Evolutionary conservation across 1,140 invertebrate genomes (phyloP), one percentile per base, ranked within the genome.

Genomic region (Achroia grisella): DNA sequence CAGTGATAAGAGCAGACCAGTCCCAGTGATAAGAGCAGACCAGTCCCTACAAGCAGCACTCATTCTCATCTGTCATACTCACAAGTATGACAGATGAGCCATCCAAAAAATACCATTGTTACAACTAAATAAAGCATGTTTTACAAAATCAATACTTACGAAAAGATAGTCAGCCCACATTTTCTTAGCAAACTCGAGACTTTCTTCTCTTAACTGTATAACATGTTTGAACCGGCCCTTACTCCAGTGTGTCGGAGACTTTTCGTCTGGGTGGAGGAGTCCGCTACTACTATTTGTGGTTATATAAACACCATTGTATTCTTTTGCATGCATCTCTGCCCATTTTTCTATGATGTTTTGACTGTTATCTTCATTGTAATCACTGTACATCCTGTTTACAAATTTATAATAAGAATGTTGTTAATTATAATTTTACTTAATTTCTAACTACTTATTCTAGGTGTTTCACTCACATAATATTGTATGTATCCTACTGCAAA

Each of bases 351-450:
- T 66, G 49, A 98, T 88, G 45, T 91, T 87, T 39, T 91, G 76
- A 6, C 92, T 93, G 33, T 91, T 88, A 76, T 98, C 97, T 43
- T 89, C 79, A 87, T 96, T 97, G 53, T 96, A 94, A 83, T 98
- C 97, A 80, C 93, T 95, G 28, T 91, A 85, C 57, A 98, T 92
- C 93, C 95, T 97, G 63, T 97, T 23, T 23, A n/a, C n/a, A n/a
- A n/a, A n/a, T n/a, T n/a, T n/a, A n/a, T n/a, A n/a, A n/a, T n/a
- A n/a, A n/a, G n/a, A n/a, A n/a, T n/a, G n/a, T n/a, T n/a, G n/a
- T n/a, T n/a, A n/a, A n/a, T n/a, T n/a, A n/a, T n/a, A n/a, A n/a
- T n/a, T n/a, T n/a, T n/a, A n/a, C n/a, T n/a, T n/a, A n/a, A n/a
- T n/a, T n/a, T n/a, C n/a, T n/a, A n/a, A n/a, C n/a, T n/a, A n/a